phyloP scores from a whole-genome alignment of 2,113 vertebrate species.

The Meles meles region DNA sequence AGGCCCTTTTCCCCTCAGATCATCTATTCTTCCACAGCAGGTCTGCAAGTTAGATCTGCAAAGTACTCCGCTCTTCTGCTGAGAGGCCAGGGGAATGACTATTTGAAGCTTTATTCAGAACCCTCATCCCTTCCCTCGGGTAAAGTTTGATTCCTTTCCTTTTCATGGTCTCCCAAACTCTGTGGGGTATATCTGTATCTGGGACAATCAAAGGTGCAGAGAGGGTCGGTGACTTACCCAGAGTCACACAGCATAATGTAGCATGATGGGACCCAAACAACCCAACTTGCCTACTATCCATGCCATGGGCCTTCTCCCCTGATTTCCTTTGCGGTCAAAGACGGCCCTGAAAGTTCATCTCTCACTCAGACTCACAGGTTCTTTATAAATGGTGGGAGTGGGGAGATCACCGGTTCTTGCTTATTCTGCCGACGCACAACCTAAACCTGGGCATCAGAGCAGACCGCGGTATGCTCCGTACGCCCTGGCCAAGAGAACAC shows the following conservation, averaged over 20 bases:
- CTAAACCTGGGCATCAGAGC: neutral
- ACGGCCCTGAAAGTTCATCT: neutral
- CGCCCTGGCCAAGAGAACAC: neutral
- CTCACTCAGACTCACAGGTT: neutral
- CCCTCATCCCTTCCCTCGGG: neutral
- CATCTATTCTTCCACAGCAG: neutral
- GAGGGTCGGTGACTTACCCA: neutral
- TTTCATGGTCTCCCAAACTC: neutral
- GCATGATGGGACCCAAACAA: rapidly evolving
- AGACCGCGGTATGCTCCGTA: rapidly evolving
- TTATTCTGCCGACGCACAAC: neutral
- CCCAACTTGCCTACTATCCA: neutral
- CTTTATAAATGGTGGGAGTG: neutral
- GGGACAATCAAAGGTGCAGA: neutral
- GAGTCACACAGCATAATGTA: neutral
- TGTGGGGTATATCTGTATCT: neutral
- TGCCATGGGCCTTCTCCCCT: neutral
- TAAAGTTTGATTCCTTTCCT: neutral
- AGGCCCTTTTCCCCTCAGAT: neutral
- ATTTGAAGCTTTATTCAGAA: neutral
- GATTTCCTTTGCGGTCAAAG: neutral
- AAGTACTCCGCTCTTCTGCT: neutral
- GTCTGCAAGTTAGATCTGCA: neutral
- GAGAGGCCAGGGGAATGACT: neutral
- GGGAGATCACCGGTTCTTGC: neutral